Evolutionary conservation across 2,797 vertebrate species (phyloP), one percentile per base, ranked within the genome.

Genomic region (Halcyon leucocephala): DNA sequence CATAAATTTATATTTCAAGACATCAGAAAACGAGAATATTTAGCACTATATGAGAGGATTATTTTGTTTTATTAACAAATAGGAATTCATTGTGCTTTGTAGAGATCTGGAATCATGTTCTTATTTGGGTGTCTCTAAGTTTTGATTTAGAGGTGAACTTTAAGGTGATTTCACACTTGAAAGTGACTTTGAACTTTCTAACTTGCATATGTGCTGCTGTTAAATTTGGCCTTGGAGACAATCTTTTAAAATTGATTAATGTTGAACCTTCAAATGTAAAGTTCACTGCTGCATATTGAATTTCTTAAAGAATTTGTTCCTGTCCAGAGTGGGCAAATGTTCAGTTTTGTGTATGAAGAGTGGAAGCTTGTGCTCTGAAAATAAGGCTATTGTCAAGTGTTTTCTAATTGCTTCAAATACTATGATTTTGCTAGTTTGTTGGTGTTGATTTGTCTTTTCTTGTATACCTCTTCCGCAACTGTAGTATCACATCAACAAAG

Each of bases 1-100:
- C 91, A 55, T 80, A 26, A 57, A 74, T 76, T 90, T 80, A 46
- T 39, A 76, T 83, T 91, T 77, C 37, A 62, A n/a, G 16, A 14
- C 21, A 72, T 57, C 31, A 58, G 33, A 46, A 91, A 85, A 93
- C 8, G 5, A 61, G 61, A 74, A 4, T 91, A 37, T 72, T 85
- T 86, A 88, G 21, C 14, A 49, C 11, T 19, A 8, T 28, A 15
- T 5, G 1, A 4, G 42, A 82, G 39, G 16, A 26, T 77, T 86
- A 20, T 41, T 72, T 55, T 86, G 1, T 58, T 81, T 86, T 46
- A 54, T 54, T 73, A 73, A 44, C 17, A 18, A 61, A 49, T 13
- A 44, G 28, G 25, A 64, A 29, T 37, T 6, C 35, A 12, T 42
- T 62, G 18, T 54, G 33, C 15, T 91, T 35, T 22, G 5, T 72